Percentiles rank a stretch among this genome's conserved stretches.
phyloP scores from a whole-genome alignment of 1,140 invertebrate species.

The Parapsyche elsis region DNA sequence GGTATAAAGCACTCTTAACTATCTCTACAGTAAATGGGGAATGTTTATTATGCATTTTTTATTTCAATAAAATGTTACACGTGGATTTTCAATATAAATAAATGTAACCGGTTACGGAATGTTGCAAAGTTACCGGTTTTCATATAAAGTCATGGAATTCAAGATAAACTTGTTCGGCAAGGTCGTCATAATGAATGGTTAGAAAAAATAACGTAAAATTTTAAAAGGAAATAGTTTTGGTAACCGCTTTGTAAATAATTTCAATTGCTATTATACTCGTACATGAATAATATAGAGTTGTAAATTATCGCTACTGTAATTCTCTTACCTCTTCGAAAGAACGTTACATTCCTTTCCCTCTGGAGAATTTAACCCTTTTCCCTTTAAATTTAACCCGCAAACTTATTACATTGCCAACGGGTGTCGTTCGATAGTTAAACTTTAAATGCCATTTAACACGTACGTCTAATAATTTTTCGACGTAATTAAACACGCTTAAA shows the following conservation, averaged over 20 bases:
- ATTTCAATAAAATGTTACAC: background rate
- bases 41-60: no score
- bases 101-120: background rate
- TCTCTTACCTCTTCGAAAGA: background rate
- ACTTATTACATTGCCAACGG: constrained; percentile 8
- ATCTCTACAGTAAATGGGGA: no score
- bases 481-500: no score
- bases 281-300: background rate
- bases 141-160: background rate
- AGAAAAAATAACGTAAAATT: background rate
- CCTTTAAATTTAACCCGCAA: constrained; percentile 11
- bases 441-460: no score
- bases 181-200: background rate
- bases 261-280: no score
- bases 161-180: background rate
- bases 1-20: no score
- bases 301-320: constrained; percentile 7
- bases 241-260: no score
- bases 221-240: no score
- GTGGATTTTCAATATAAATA: background rate
- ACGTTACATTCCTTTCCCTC: constrained; percentile 2
- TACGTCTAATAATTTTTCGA: no score
- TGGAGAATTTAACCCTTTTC: constrained; percentile 4
- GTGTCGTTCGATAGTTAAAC: no score
- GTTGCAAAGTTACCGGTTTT: background rate